These are phyloP conservation scores for Stictocephala bisonia DNA, from an alignment of 2,888 invertebrate species.

Conservation along the genomic window DNA sequence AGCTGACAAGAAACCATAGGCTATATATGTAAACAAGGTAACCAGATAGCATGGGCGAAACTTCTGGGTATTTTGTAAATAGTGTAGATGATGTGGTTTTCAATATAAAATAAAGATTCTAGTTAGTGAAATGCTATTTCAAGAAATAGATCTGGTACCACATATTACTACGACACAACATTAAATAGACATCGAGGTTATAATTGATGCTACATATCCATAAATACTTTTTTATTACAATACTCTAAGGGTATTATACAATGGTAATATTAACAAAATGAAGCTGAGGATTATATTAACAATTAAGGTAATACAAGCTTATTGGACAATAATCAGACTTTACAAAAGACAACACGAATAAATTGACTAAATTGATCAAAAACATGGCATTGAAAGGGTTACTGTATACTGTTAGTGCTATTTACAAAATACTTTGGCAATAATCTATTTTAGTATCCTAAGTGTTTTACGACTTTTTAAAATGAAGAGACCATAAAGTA, in stretches of 20 bases:
- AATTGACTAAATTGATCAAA: constrained; percentile 12
- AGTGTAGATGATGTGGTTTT: too few relatives aligned
- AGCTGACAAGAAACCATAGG: too few relatives aligned
- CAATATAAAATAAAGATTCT: too few relatives aligned
- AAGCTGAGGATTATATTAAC: constrained; percentile 15
- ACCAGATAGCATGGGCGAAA: too few relatives aligned
- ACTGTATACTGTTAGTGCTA: constrained; percentile 9
- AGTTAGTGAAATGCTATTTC: too few relatives aligned
- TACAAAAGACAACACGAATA: constrained; percentile 36
- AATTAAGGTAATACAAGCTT: constrained; percentile 26
- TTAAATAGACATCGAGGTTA: too few relatives aligned
- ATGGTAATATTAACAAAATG: constrained; percentile 38
- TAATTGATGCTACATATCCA: constrained; percentile 14
- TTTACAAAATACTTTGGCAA: constrained; percentile 38
- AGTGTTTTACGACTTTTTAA: too few relatives aligned
- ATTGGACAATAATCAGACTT: constrained; percentile 23
- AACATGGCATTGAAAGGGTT: constrained; percentile 12
- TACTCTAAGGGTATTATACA: constrained; percentile 44
- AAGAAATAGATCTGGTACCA: too few relatives aligned
- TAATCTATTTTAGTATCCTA: constrained; percentile 15
- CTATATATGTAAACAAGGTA: too few relatives aligned
- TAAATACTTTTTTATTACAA: constrained; percentile 47
- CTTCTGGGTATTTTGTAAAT: too few relatives aligned
- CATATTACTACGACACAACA: too few relatives aligned
- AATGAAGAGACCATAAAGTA: too few relatives aligned